These are phyloP conservation scores for Protaetia brevitarsis DNA, from an alignment of 1,140 invertebrate genomes.

Conservation along the genomic window DNA sequence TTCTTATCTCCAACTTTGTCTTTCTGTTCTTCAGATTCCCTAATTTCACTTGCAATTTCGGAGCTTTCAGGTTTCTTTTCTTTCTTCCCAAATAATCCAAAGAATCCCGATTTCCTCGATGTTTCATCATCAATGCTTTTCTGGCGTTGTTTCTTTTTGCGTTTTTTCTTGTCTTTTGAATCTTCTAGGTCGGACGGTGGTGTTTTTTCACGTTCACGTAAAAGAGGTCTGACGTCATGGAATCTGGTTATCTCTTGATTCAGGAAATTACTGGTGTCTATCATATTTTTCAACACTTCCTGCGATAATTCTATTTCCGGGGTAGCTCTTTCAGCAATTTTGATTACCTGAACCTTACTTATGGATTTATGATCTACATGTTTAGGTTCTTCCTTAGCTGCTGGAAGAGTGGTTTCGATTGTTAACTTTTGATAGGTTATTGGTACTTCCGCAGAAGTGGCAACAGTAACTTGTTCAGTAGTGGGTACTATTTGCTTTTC, in stretches of 20 bases:
- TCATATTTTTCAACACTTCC: conserved; percentile 17
- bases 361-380: neutral
- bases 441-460: neutral
- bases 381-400: neutral
- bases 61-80: neutral
- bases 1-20: neutral
- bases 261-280: conserved; percentile 14
- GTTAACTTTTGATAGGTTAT: neutral
- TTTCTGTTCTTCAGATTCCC: neutral
- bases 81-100: conserved; percentile 20
- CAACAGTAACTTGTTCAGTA: neutral
- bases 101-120: conserved; percentile 1
- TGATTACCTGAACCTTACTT: neutral
- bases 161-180: conserved; percentile 6
- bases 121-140: conserved; percentile 13
- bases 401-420: neutral
- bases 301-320: neutral
- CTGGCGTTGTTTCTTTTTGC: neutral
- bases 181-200: neutral
- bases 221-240: conserved; percentile 8
- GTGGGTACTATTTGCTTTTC: conserved; percentile 1
- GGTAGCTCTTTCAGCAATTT: neutral
- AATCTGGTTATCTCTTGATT: conserved; percentile 10
- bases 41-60: neutral
- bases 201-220: neutral